Conservation (phyloP, 2,797 vertebrate species). For the Xyrichtys novacula region DNA sequence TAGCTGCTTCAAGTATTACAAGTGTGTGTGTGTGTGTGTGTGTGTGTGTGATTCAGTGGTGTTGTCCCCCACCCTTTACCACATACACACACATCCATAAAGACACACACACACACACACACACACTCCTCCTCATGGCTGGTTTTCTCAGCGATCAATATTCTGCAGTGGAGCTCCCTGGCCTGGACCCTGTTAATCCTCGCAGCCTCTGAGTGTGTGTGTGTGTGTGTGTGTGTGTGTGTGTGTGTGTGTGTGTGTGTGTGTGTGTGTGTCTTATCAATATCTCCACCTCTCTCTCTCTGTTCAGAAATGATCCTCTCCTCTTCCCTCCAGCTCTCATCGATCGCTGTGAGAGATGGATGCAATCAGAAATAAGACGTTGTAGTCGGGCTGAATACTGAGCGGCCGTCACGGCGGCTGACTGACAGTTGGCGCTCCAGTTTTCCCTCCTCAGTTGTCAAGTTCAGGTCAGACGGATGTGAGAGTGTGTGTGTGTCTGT, state of each 20-base stretch:
- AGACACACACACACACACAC: constrained; percentile 37
- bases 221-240: constrained; percentile 37
- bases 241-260: constrained; percentile 36
- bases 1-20: constrained; percentile 29
- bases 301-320: constrained; percentile 73
- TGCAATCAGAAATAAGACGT: constrained; percentile 47
- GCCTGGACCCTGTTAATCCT: constrained; percentile 74
- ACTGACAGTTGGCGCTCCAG: constrained; percentile 8
- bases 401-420: constrained; percentile 38
- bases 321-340: constrained; percentile 63
- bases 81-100: constrained; percentile 33
- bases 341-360: constrained; percentile 61
- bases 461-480: constrained; percentile 1
- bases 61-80: constrained; percentile 4
- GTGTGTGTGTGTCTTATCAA: constrained; percentile 69
- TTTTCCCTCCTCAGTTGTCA: constrained; percentile 5
- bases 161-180: constrained; percentile 78
- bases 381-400: constrained; percentile 19
- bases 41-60: constrained; percentile 24
- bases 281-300: constrained; percentile 66
- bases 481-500: neutral
- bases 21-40: neutral
- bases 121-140: constrained; percentile 65
- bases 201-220: constrained; percentile 46
- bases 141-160: constrained; percentile 80